Evolutionary conservation across 2,888 invertebrate species (phyloP), one percentile per base, ranked within the genome.

Genomic region (Limnephilus marmoratus): DNA sequence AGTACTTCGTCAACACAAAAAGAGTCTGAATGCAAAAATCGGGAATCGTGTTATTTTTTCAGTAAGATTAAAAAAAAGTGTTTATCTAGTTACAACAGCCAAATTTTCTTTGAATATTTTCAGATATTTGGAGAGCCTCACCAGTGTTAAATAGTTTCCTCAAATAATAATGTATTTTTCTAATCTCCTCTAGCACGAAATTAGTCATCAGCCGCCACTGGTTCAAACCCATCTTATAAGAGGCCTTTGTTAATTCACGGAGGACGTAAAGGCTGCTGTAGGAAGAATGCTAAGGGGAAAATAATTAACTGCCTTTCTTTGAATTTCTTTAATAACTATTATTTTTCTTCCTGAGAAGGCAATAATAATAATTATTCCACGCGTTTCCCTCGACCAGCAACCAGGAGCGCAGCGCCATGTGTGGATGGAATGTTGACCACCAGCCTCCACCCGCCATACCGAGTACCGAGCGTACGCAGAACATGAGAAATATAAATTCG

Each of bases 401-500:
- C 53, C 53, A 24, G 53, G 53, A 68, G 53, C 53, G 85, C 85
- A 41, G 85, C 85, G 15, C 85, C 85, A n/a, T 82, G 31, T 34
- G 53, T 29, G 82, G 82, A 82, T 29, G 82, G 82, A 82, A 82
- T 82, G 29, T 82, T 24, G 24, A 68, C 53, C 24, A 68, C 53
- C 53, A 24, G 2, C 24, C 53, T 18, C 53, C 53, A 24, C 53
- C 82, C 82, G 29, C 82, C 82, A 29, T 31, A 31, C 18, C 82
- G 31, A 13, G 82, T 29, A 29, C 82, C 18, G 53, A 68, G 53
- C 53, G 53, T 68, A 68, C 53, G 53, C 53, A 68, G 53, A 68
- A 68, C 53, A 85, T 85, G 34, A 11, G 85, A 85, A 85, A 85
- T 85, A 85, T 85, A 85, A 85, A 85, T 85, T 85, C 41, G 11